Conservation (phyloP, 2,797 vertebrate species). For the Gymnodraco acuticeps region DNA sequence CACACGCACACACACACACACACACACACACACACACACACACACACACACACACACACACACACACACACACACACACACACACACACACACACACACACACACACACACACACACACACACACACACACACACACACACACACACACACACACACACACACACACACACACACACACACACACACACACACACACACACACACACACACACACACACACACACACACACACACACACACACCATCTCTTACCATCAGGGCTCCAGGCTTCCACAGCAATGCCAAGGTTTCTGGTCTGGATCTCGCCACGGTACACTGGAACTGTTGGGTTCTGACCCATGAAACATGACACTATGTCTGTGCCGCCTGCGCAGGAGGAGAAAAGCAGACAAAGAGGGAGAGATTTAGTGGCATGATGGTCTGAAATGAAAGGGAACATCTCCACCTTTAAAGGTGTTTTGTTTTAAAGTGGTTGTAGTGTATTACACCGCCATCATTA, state of each 20-base stretch:
- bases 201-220: not conserved
- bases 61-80: not conserved
- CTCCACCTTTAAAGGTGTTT: not conserved
- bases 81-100: not conserved
- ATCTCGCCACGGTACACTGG: constrained; percentile 96
- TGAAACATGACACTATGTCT: constrained; percentile 96
- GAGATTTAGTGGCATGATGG: constrained; percentile 1
- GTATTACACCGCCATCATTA: no score
- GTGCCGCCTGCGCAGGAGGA: constrained; percentile 89
- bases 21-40: not conserved
- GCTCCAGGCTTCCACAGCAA: constrained; percentile 94
- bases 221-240: not conserved
- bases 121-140: not conserved
- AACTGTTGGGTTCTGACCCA: constrained; percentile 94
- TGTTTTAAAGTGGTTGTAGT: no score
- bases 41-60: not conserved
- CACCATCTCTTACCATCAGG: constrained; percentile 85
- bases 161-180: not conserved
- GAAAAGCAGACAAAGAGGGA: constrained; percentile 9
- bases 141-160: not conserved
- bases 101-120: not conserved
- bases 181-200: not conserved
- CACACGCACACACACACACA: not conserved
- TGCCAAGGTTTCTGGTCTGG: constrained; percentile 94
- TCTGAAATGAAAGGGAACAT: constrained; percentile 1